A percentile compares a stretch with the other conserved stretches of the same genome.
Evolutionary conservation across 2,797 vertebrate species (phyloP).

Genomic region (Cyprinodon diabolis): DNA sequence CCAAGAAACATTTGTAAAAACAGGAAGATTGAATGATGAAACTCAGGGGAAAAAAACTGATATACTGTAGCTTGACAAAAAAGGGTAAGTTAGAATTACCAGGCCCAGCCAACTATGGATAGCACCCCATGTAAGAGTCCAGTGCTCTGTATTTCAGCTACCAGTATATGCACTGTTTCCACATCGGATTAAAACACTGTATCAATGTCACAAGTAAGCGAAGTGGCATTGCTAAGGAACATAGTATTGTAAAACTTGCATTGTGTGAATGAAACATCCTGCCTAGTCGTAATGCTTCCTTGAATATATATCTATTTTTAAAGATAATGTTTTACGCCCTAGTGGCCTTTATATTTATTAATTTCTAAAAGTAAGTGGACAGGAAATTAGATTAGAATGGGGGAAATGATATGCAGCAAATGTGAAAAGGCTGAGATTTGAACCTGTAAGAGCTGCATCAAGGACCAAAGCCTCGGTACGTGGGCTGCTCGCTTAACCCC

Average conservation of each 20-base stretch:
- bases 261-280: background rate
- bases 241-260: background rate
- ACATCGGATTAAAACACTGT: background rate
- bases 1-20: conserved; percentile 6
- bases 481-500: no score
- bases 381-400: no score
- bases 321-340: no score
- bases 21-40: conserved; percentile 3
- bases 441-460: no score
- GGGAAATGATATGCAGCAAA: no score
- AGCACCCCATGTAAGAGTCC: background rate
- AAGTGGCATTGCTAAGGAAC: background rate
- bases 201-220: background rate
- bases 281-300: background rate
- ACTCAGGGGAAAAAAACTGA: background rate
- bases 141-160: background rate
- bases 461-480: no score
- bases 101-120: background rate
- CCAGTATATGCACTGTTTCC: background rate
- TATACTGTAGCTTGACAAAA: background rate
- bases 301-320: no score
- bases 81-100: background rate
- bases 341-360: no score
- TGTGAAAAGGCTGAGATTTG: no score
- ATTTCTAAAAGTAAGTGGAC: no score